These are phyloP conservation scores for Pygoscelis antarcticus DNA, from an alignment of 2,113 vertebrate species.

Conservation along the genomic window DNA sequence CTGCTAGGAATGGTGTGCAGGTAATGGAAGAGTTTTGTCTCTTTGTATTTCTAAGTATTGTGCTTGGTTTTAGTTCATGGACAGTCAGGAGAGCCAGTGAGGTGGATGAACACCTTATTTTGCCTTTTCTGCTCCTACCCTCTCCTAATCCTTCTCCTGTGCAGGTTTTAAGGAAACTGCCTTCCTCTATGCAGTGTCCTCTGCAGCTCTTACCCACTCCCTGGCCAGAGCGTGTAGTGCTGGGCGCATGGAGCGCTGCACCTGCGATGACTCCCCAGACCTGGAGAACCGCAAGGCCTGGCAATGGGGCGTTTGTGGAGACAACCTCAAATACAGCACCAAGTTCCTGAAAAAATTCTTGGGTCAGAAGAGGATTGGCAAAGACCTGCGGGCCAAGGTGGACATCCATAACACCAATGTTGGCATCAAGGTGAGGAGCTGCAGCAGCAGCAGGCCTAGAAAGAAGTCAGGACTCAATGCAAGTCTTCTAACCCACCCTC, in stretches of 20 bases:
- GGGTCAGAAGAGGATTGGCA: slow-evolving; percentile 91
- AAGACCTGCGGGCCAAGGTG: slow-evolving; percentile 91
- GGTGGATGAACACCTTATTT: neutral
- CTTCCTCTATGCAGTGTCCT: slow-evolving; percentile 91
- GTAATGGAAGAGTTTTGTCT: neutral
- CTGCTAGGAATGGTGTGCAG: fast-evolving
- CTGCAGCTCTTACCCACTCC: slow-evolving; percentile 90
- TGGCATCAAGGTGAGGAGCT: slow-evolving; percentile 88
- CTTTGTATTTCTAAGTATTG: neutral
- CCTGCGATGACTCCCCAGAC: slow-evolving; percentile 93
- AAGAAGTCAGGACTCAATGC: neutral
- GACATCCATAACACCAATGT: slow-evolving; percentile 95
- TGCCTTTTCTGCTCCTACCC: neutral
- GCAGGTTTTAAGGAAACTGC: slow-evolving; percentile 97
- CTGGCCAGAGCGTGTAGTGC: slow-evolving; percentile 95
- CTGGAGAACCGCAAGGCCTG: slow-evolving; percentile 95
- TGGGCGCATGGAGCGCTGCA: slow-evolving; percentile 97
- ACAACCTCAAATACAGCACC: slow-evolving; percentile 98
- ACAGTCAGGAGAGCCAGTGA: neutral
- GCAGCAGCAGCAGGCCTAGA: neutral
- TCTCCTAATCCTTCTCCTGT: neutral
- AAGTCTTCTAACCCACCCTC: neutral
- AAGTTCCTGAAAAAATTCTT: slow-evolving; percentile 95
- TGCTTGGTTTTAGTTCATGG: neutral
- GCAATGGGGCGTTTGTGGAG: slow-evolving; percentile 97